A percentile compares a stretch with the other conserved stretches of the same genome.
phyloP scores from a whole-genome alignment of 2,113 vertebrate species.

The Pseudorasbora parva region DNA sequence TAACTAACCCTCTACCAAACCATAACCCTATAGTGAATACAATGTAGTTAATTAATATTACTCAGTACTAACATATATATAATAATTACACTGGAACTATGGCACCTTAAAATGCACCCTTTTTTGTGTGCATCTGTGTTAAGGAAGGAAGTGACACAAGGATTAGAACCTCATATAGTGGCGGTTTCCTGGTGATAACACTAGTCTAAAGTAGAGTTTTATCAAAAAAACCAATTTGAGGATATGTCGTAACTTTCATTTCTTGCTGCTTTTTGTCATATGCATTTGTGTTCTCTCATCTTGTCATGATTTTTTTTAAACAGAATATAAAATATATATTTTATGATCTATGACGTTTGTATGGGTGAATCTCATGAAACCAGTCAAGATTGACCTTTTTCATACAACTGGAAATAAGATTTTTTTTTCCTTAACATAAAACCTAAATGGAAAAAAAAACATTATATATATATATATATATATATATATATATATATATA shows the following conservation, averaged over 20 bases:
- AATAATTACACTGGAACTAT: too few relatives aligned
- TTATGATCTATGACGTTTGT: neutral
- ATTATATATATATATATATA: too few relatives aligned
- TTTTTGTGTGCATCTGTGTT: neutral
- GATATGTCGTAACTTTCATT: slow-evolving; percentile 13
- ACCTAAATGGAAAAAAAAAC: too few relatives aligned
- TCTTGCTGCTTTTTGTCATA: neutral
- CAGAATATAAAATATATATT: neutral
- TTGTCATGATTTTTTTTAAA: neutral
- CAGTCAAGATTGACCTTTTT: neutral
- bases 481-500: too few relatives aligned
- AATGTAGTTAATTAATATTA: too few relatives aligned
- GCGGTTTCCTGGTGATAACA: slow-evolving; percentile 44
- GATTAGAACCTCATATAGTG: neutral
- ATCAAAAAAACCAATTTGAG: slow-evolving; percentile 16
- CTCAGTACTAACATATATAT: too few relatives aligned
- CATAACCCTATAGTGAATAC: too few relatives aligned
- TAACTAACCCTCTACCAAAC: too few relatives aligned
- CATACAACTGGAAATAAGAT: neutral
- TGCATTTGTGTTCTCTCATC: neutral
- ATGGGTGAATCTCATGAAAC: neutral
- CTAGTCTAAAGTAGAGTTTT: neutral
- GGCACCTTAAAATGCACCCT: too few relatives aligned
- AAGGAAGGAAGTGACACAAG: slow-evolving; percentile 34
- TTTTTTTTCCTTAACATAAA: neutral